Conservation (phyloP, 2,113 vertebrate species). For the Equus quagga region DNA sequence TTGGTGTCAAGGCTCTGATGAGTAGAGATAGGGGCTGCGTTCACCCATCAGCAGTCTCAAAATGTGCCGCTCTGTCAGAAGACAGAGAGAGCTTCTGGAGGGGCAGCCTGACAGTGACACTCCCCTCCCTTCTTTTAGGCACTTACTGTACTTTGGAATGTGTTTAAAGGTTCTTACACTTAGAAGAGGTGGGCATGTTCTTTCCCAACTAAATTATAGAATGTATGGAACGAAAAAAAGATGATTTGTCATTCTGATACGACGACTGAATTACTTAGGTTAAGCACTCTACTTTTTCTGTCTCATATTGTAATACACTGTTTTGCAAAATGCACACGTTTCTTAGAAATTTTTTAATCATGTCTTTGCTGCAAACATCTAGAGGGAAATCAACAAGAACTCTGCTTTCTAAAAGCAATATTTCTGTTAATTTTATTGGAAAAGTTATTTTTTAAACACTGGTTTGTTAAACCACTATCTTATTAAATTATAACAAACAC, state of each 20-base stretch:
- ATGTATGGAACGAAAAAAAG: background rate
- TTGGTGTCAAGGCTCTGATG: conserved; percentile 43
- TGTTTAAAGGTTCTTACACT: conserved; percentile 74
- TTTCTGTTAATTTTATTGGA: background rate
- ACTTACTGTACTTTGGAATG: conserved; percentile 65
- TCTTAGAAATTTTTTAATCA: background rate
- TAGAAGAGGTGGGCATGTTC: conserved; percentile 72
- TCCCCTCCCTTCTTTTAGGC: conserved; percentile 44
- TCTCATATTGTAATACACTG: background rate
- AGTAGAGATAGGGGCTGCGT: conserved; percentile 45
- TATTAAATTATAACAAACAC: background rate
- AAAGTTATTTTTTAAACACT: background rate
- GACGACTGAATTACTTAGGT: conserved; percentile 51
- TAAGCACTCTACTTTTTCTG: conserved; percentile 21
- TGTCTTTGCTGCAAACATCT: background rate
- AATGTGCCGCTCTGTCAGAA: conserved; percentile 70
- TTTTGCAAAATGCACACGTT: background rate
- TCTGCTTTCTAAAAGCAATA: background rate
- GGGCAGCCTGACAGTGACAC: conserved; percentile 46
- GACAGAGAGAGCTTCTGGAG: conserved; percentile 70
- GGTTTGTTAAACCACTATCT: background rate
- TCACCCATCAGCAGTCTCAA: conserved; percentile 6
- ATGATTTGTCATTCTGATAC: conserved; percentile 69
- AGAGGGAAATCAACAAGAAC: background rate
- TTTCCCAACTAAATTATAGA: conserved; percentile 63